Conservation (phyloP, 2,888 invertebrate genomes). For the Hydroisotoma schaefferi region DNA sequence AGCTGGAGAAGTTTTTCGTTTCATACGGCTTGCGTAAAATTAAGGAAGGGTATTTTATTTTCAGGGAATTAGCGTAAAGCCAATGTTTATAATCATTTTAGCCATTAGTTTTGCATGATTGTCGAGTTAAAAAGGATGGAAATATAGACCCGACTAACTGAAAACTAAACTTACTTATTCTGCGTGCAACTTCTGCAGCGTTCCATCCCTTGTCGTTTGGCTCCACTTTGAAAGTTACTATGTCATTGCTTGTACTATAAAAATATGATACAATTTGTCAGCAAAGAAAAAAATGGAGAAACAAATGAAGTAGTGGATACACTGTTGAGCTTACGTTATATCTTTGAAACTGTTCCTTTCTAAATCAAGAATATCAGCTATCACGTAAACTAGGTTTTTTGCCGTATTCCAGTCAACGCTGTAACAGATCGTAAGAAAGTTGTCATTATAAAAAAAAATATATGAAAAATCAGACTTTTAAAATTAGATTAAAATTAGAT, state of each 20-base stretch:
- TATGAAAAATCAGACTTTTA: background rate
- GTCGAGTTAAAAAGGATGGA: too few species aligned
- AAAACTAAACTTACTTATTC: conserved; percentile 41
- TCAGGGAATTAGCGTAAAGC: too few species aligned
- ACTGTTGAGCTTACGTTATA: conserved; percentile 57
- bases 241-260: conserved; percentile 63
- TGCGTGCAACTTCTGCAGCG: conserved; percentile 60
- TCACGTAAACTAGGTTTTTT: conserved; percentile 64
- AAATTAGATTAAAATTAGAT: background rate
- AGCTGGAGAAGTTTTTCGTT: too few species aligned
- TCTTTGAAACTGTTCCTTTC: conserved; percentile 63
- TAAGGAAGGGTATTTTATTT: too few species aligned
- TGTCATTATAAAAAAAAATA: too few species aligned
- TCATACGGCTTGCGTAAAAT: too few species aligned
- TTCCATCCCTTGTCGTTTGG: conserved; percentile 64
- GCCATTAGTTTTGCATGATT: too few species aligned
- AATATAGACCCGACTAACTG: too few species aligned
- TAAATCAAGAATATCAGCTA: conserved; percentile 67
- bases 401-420: conserved; percentile 67
- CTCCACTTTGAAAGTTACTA: conserved; percentile 72
- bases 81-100: too few species aligned
- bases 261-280: background rate
- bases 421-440: background rate
- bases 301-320: background rate
- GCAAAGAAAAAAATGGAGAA: background rate